Evolutionary conservation across 2,888 invertebrate species (phyloP), one percentile per base, ranked within the genome.

Genomic region (Plemyria rubiginata): DNA sequence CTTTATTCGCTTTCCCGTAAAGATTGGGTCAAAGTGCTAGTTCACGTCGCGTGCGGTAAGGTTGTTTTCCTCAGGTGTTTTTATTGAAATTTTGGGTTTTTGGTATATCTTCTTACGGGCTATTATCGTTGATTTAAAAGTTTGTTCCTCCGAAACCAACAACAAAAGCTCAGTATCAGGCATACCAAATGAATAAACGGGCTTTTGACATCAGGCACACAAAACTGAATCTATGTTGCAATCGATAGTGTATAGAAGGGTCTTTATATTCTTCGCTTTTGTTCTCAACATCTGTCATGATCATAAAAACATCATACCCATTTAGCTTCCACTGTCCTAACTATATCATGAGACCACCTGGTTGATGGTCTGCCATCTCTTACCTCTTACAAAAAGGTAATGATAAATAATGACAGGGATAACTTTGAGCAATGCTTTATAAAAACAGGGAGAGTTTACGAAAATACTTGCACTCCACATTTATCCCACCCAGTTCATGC

Each of bases 21-120:
- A 60, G 65, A 62, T 62, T 54, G 66, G 66, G 62, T 61, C 58
- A 40, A 46, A 61, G 61, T 56, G 59, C 46, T 55, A 66, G 60
- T 64, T 60, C n/a, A 45, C 55, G 52, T 69, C 41, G 69, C 67
- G 67, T 65, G 69, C 38, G 59, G 51, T 60, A 54, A 22, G 51
- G 52, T 28, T 16, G 60, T 70, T 22, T 67, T 62, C 49, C 54
- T 40, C 48, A 46, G 13, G 56, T 40, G 28, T 60, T 63, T 53
- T 67, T 66, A 66, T 41, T 46, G 29, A 50, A 57, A 60, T 43
- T 53, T 38, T 57, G 57, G 60, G 60, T 65, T 65, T 65, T 60
- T 41, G 40, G 50, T 57, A 65, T 60, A 53, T 43, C 54, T 51
- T 60, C 59, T 60, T 53, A 56, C 50, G n/a, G 43, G 16, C 60